phyloP scores from a whole-genome alignment of 2,113 vertebrate species.

The Caloenas nicobarica region DNA sequence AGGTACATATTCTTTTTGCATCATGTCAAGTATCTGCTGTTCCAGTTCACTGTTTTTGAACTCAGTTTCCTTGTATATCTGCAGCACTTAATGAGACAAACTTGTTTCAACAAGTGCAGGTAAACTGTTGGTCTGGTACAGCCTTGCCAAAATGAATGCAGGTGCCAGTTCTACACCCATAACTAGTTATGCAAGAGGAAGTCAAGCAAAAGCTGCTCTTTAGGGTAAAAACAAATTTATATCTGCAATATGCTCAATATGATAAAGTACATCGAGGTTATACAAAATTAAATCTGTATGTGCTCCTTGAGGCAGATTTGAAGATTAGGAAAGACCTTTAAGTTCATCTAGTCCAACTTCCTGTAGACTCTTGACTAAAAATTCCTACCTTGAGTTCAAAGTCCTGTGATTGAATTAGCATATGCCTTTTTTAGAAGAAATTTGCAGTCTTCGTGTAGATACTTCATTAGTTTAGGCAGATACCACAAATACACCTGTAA shows the following conservation, averaged over 20 bases:
- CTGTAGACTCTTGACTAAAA: background rate
- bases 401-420: background rate
- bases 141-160: background rate
- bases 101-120: background rate
- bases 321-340: background rate
- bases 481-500: background rate
- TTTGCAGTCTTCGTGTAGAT: accelerated
- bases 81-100: background rate
- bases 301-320: background rate
- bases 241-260: background rate
- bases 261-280: background rate
- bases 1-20: background rate
- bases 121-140: background rate
- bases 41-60: background rate
- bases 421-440: background rate
- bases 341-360: background rate
- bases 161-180: background rate
- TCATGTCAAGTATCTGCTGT: background rate
- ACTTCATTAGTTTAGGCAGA: background rate
- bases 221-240: background rate
- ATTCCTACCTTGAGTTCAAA: background rate
- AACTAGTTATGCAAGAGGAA: background rate
- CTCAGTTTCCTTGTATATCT: background rate
- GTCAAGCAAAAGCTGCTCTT: background rate
- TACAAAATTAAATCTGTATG: background rate